Base-by-base conservation (phyloP, 2,797 vertebrate genomes). In the Eremophila alpestris region DNA sequence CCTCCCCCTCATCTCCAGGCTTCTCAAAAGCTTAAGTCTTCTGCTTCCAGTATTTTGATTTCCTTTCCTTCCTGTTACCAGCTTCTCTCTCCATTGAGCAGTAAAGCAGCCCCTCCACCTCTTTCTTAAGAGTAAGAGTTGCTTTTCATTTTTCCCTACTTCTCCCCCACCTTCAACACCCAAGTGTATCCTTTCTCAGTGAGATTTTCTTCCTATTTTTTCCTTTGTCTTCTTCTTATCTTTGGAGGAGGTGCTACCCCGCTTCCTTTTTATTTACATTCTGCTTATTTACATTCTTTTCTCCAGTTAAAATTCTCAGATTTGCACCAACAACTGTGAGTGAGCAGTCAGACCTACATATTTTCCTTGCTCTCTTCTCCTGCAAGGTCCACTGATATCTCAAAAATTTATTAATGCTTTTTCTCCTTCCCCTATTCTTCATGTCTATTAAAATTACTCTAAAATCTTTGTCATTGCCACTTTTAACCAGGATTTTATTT, bases 1-100 rank as follows among this genome's bases (percentile, higher is more conserved):
- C 95, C 94, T 94, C 96, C 93, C 79, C 83, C 85, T 94, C 79
- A 60, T 81, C 80, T 94, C 83, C 74, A 87, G 56, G 80, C 88
- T 93, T 76, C 90, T 87, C 88, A 76, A 94, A 93, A 89, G 32
- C 85, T 94, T 75, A 64, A 91, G 85, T 90, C 45, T 94, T 93
- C 68, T 92, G 78, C 71, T 87, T 86, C 79, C 87, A 92, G 58
- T 58, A 83, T 93, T 95, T 81, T 86, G 22, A 81, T 94, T 91
- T 94, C 59, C 23, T 83, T 95, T 87, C 82, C 88, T 89, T 93
- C 45, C 48, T 73, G 74, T 82, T 59, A 76, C 19, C 67, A 89
- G 52, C 60, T 77, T 88, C 41, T 89, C 41, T 30, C 63, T 74
- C 63, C 56, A 55, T 32, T 55, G 38, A n/a, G 52, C 52, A 36